Evolutionary conservation across 2,888 invertebrate genomes (phyloP).

Genomic region (Tuberolachnus salignus): DNA sequence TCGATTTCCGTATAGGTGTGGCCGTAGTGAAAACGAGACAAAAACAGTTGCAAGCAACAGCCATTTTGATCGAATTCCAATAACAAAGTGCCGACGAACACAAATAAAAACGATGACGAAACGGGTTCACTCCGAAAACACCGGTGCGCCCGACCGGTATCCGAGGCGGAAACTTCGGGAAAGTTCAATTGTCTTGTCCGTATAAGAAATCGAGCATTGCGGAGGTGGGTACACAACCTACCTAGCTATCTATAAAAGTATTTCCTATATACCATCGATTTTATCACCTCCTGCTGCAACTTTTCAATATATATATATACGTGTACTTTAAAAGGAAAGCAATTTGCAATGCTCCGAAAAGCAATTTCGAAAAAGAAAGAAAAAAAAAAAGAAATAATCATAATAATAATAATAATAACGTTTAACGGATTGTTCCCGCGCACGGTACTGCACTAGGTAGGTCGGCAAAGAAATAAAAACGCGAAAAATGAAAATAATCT

Average conservation of each 20-base stretch:
- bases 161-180: slow-evolving; percentile 20
- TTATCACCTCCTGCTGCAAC: slow-evolving; percentile 21
- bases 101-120: slow-evolving; percentile 17
- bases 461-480: slow-evolving; percentile 22
- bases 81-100: slow-evolving; percentile 24
- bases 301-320: not conserved
- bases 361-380: slow-evolving; percentile 29
- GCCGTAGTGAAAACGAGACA: not conserved
- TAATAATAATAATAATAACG: slow-evolving; percentile 6
- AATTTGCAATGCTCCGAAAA: slow-evolving; percentile 33
- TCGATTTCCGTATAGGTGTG: not conserved
- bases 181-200: slow-evolving; percentile 43
- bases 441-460: not conserved
- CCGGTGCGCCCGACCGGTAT: not conserved
- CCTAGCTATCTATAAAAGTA: slow-evolving; percentile 20
- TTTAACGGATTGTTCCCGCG: slow-evolving; percentile 30
- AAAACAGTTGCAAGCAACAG: slow-evolving; percentile 10
- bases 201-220: slow-evolving; percentile 27
- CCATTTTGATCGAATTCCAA: slow-evolving; percentile 24
- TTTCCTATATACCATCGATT: slow-evolving; percentile 38
- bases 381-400: not conserved
- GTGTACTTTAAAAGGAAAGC: slow-evolving; percentile 16
- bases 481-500: slow-evolving; percentile 35
- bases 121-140: not conserved
- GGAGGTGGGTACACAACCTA: slow-evolving; percentile 28